Evolutionary conservation across 1,140 invertebrate species (phyloP), one percentile per base, ranked within the genome.

Genomic region (Drosophila lacertosa): DNA sequence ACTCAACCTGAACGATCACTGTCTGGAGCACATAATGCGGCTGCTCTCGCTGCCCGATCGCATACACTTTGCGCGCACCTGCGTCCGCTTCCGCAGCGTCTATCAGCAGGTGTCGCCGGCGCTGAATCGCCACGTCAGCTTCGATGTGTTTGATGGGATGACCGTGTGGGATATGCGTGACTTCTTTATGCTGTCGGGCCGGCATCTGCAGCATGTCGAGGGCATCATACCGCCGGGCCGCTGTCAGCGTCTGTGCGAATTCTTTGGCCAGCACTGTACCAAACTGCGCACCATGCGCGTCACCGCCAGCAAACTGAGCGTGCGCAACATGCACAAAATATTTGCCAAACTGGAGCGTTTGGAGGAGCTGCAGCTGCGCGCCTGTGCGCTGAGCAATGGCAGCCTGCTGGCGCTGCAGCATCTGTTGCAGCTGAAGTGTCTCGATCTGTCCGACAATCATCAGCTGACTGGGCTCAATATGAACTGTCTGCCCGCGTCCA

Each of bases 141-240:
- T 60, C 10, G 20, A 55, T 9, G 33, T 32, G 5, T 50, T 80
- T 4, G 57, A 51, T n/a, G 11, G 7, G 7, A 24, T 74, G 32
- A 77, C 74, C 2, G 13, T 63, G 15, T 80, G 74, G 70, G 65
- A 80, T 16, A 57, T 64, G n/a, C 65, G 65, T 1, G 65, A 74
- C 18, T 77, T 77, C 13, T 70, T 80, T 22, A 16, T 33, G 13
- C 40, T 74, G 0, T 72, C 70, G 1, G 74, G 77, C 1, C 1
- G 10, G 3, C 57, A 70, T 60, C 10, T 80, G 7, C 42, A 37
- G 22, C 15, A 40, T 2, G 24, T 74, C 9, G 39, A 44, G 13
- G 69, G 74, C 11, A 39, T 39, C 3, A 32, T 76, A n/a, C 73
- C 77, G 7, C 29, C 35, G n/a, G 37, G 35, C 1, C 39, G 62